Percentiles rank a stretch among this genome's conserved stretches.
These are phyloP conservation scores for Zelleria hepariella DNA, from an alignment of 2,888 invertebrate genomes.

Conservation along the genomic window DNA sequence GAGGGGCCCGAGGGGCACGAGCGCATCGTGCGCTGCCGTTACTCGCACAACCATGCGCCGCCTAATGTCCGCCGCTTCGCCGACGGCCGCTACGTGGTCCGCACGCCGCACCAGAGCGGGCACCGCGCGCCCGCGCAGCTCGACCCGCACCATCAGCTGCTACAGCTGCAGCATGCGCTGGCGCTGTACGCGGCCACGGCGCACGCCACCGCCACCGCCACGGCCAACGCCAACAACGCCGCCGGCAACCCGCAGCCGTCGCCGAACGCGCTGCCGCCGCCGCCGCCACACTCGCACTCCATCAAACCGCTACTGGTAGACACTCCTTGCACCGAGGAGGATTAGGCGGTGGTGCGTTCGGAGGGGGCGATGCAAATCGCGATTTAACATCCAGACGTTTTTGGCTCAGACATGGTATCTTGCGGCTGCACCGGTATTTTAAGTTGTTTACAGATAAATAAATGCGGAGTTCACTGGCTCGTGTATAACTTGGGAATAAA, in stretches of 20 bases:
- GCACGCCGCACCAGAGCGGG: slow-evolving; percentile 64
- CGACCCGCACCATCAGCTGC: slow-evolving; percentile 61
- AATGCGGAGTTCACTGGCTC: background rate
- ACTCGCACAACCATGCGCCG: slow-evolving; percentile 64
- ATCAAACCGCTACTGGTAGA: slow-evolving; percentile 60
- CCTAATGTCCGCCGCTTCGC: slow-evolving; percentile 65
- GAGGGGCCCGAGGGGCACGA: slow-evolving; percentile 67
- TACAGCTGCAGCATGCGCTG: slow-evolving; percentile 62
- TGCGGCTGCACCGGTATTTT: background rate
- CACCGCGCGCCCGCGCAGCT: slow-evolving; percentile 62
- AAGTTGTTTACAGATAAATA: background rate
- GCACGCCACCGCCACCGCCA: slow-evolving; percentile 55
- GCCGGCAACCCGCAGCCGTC: slow-evolving; percentile 16
- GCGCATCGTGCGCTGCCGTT: slow-evolving; percentile 51
- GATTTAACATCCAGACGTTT: too few relatives aligned
- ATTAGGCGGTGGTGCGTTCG: slow-evolving; percentile 26
- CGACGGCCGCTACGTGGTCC: slow-evolving; percentile 63
- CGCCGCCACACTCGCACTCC: slow-evolving; percentile 27
- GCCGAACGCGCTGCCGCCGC: slow-evolving; percentile 24
- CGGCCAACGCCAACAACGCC: slow-evolving; percentile 33
- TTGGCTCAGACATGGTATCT: slow-evolving; percentile 10
- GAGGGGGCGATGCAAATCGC: slow-evolving; percentile 11
- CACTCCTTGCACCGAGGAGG: slow-evolving; percentile 60
- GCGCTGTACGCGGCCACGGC: slow-evolving; percentile 63
- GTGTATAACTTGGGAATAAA: background rate